Percentiles rank a stretch among this genome's conserved stretches.
Evolutionary conservation across 2,113 vertebrate genomes (phyloP).

Genomic region (Cnemophilus loriae): DNA sequence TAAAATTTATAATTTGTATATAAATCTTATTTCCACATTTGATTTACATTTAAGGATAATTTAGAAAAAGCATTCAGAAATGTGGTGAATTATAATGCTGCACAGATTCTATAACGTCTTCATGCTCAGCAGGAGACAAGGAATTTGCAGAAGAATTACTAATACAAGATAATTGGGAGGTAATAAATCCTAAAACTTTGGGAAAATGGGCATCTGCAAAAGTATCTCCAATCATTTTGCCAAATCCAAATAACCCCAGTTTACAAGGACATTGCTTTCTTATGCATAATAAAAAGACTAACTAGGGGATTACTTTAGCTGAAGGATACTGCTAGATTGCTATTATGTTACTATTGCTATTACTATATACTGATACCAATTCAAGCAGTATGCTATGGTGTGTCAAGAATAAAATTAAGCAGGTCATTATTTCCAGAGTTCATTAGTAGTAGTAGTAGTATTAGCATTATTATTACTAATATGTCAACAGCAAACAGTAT

Average conservation of each 20-base stretch:
- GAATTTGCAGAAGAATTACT: slow-evolving; percentile 24
- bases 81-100: neutral
- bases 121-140: neutral
- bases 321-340: neutral
- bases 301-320: neutral
- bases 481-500: neutral
- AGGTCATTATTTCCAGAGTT: neutral
- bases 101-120: neutral
- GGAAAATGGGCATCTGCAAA: neutral
- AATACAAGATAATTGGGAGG: neutral
- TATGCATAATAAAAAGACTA: neutral
- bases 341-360: neutral
- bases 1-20: neutral
- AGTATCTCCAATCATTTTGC: neutral
- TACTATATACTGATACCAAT: neutral
- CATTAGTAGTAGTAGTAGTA: neutral
- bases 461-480: neutral
- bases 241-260: neutral
- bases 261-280: neutral
- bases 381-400: neutral
- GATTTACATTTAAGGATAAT: neutral
- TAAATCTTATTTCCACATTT: neutral
- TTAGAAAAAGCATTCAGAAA: neutral
- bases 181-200: neutral
- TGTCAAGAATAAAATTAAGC: neutral